These are phyloP conservation scores for Copidosoma aretas DNA, from an alignment of 2,888 invertebrate species.

Conservation along the genomic window DNA sequence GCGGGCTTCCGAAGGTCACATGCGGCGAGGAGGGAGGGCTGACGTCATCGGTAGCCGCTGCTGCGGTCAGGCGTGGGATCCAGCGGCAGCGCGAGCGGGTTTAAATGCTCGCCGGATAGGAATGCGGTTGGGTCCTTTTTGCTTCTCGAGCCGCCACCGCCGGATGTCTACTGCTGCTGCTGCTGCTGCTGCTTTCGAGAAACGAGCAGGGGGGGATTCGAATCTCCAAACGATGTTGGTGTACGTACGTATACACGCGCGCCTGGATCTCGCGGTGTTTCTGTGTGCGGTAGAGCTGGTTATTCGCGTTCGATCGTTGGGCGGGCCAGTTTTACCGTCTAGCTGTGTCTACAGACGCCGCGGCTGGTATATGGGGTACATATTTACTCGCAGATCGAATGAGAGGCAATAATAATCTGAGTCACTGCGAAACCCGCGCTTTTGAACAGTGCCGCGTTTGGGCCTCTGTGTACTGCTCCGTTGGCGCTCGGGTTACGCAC, in stretches of 20 bases:
- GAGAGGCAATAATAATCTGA: too few species aligned
- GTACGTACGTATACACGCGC: not conserved
- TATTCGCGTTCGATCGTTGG: not conserved
- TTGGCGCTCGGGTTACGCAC: too few species aligned
- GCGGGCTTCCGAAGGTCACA: conserved; percentile 60
- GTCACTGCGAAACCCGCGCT: too few species aligned
- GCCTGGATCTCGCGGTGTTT: not conserved
- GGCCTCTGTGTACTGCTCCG: too few species aligned
- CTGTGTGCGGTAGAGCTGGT: not conserved
- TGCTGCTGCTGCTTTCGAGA: not conserved
- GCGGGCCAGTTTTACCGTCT: not conserved
- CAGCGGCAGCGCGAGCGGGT: conserved; percentile 51
- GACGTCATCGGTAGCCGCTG: conserved; percentile 54
- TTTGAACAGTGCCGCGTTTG: too few species aligned
- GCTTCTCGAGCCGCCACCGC: conserved; percentile 41
- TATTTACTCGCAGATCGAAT: too few species aligned
- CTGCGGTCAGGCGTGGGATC: conserved; percentile 56
- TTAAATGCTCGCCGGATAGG: conserved; percentile 60
- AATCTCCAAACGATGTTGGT: not conserved
- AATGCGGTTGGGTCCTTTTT: conserved; percentile 61
- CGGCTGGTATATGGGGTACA: too few species aligned
- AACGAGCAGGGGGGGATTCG: not conserved
- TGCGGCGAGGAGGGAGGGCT: conserved; percentile 40
- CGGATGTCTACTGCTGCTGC: too few species aligned
- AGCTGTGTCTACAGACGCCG: too few species aligned